phyloP scores from a whole-genome alignment of 1,140 invertebrate species.

The Myzus persicae region DNA sequence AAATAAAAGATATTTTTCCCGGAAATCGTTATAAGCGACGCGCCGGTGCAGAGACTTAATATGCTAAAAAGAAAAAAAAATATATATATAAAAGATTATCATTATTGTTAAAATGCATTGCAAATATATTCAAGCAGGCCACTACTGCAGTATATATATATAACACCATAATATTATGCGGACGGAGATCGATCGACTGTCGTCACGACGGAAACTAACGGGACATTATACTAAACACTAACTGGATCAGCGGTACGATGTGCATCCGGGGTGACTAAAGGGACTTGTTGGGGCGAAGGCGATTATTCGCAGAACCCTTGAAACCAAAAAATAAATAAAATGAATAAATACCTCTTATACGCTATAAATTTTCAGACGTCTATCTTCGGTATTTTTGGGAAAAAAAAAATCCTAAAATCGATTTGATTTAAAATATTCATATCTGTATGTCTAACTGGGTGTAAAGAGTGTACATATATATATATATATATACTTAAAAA shows the following conservation, averaged over 20 bases:
- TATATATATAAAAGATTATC: background rate
- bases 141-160: background rate
- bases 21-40: background rate
- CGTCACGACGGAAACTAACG: background rate
- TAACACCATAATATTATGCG: background rate
- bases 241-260: background rate
- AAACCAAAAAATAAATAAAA: constrained; percentile 9
- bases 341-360: background rate
- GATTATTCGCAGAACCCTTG: background rate
- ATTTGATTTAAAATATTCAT: background rate
- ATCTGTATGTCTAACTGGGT: too few relatives aligned
- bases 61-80: background rate
- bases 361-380: background rate
- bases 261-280: background rate
- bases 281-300: background rate
- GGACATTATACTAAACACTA: constrained; percentile 16
- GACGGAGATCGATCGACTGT: background rate
- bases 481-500: too few relatives aligned
- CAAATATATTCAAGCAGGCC: background rate
- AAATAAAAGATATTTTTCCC: background rate
- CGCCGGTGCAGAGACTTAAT: background rate
- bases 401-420: background rate
- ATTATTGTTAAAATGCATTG: background rate
- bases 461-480: too few relatives aligned
- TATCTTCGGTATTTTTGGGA: background rate